Evolutionary conservation across 1,140 invertebrate species (phyloP).

Genomic region (Zaprionus lachaisei): DNA sequence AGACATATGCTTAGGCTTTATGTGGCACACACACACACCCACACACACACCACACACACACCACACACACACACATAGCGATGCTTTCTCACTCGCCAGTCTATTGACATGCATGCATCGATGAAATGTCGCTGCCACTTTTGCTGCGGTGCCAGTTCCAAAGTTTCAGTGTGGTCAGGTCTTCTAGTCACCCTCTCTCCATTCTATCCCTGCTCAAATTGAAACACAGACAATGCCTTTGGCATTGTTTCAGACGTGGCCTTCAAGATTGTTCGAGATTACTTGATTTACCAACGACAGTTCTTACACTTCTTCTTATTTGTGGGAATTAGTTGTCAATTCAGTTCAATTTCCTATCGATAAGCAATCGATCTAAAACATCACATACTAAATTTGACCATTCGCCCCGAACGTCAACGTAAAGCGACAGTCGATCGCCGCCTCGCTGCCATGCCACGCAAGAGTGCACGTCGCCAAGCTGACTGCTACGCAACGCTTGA

Average conservation of each 20-base stretch:
- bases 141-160: constrained; percentile 43
- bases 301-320: too few species aligned
- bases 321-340: background rate
- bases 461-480: background rate
- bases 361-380: background rate
- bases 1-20: constrained; percentile 59
- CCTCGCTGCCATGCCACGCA: background rate
- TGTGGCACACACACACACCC: constrained; percentile 45
- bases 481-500: background rate
- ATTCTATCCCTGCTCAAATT: background rate
- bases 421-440: background rate
- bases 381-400: background rate
- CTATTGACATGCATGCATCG: constrained; percentile 44
- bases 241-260: background rate
- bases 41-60: constrained; percentile 43
- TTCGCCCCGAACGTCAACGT: background rate
- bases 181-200: too few species aligned
- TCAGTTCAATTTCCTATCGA: background rate
- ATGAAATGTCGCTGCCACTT: constrained; percentile 45
- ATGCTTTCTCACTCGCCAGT: background rate
- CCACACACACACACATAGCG: constrained; percentile 13
- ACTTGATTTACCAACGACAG: too few species aligned
- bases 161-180: constrained; percentile 23
- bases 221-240: background rate
- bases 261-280: background rate